Evolutionary conservation across 1,140 invertebrate species (phyloP).

Genomic region (Dreissena rostriformis): DNA sequence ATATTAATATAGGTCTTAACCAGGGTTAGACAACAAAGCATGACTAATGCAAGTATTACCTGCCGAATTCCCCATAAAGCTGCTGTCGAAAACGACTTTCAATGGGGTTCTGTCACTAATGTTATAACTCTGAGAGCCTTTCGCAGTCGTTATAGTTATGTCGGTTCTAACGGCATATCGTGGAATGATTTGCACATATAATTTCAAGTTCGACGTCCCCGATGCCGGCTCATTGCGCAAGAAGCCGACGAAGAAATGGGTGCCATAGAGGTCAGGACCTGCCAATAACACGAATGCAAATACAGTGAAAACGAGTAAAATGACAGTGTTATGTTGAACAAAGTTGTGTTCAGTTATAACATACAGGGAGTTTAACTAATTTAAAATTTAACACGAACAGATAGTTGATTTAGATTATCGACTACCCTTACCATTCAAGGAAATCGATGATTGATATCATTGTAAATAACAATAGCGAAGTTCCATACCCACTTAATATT

Average conservation of each 20-base stretch:
- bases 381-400: too few species aligned
- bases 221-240: slow-evolving; percentile 15
- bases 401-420: too few species aligned
- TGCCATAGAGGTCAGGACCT: slow-evolving; percentile 40
- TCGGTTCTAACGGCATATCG: slow-evolving; percentile 13
- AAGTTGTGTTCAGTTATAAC: too few species aligned
- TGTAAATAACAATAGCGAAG: too few species aligned
- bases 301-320: too few species aligned
- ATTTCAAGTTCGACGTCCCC: neutral
- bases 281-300: neutral
- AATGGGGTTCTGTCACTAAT: neutral
- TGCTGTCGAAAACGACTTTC: neutral
- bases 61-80: slow-evolving; percentile 30
- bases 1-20: too few species aligned
- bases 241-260: slow-evolving; percentile 25
- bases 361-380: too few species aligned
- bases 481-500: too few species aligned
- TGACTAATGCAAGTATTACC: neutral
- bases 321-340: too few species aligned
- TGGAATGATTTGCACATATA: slow-evolving; percentile 16
- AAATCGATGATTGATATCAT: too few species aligned
- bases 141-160: neutral
- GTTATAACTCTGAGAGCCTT: neutral
- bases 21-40: too few species aligned
- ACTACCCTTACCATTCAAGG: too few species aligned